Base-by-base conservation (phyloP, 2,888 invertebrate species). In the Anthoptus insignis region DNA sequence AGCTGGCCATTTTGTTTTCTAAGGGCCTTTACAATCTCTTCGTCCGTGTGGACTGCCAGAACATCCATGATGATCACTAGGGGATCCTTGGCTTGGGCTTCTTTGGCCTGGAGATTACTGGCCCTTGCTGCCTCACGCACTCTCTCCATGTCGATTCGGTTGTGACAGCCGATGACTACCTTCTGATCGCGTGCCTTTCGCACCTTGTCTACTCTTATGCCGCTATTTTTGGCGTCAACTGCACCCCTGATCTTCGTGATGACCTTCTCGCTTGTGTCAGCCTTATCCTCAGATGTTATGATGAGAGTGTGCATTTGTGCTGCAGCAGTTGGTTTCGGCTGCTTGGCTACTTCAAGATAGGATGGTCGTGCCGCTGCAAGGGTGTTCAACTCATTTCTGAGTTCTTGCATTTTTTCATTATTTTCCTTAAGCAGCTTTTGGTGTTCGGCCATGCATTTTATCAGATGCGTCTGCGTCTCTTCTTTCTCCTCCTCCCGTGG, bases 141-240 rank as follows among this genome's bases (percentile, higher is more conserved):
- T 32, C 9, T 32, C 11, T 32, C 11, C 11, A 32, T 32, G 7
- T 32, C 32, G 6, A 9, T 11, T 2, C 11, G 6, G 11, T 9
- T 32, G 9, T 32, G 5, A 11, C 32, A 32, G 11, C 9, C 32
- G 6, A 32, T 32, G 6, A 32, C 54, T 1, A 70, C 37, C 34
- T 66, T 70, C 13, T 66, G 45, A n/a, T 70, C 68, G 19, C 52
- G 68, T 0, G 53, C 66, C 16, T 68, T 70, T 16, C 66, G 58
- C 13, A 52, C 19, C 14, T 19, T 52, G 9, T 52, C 52, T 3
- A 52, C 32, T 2, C 32, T 7, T 5, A 32, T 32, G 32, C 32
- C 32, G 11, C 32, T 32, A 9, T 32, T 27, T 16, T 39, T 56
- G 14, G 54, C 54, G n/a, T 56, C 37, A 4, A 56, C n/a, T 1